phyloP scores from a whole-genome alignment of 2,888 invertebrate species.

The Esperia sulphurella region DNA sequence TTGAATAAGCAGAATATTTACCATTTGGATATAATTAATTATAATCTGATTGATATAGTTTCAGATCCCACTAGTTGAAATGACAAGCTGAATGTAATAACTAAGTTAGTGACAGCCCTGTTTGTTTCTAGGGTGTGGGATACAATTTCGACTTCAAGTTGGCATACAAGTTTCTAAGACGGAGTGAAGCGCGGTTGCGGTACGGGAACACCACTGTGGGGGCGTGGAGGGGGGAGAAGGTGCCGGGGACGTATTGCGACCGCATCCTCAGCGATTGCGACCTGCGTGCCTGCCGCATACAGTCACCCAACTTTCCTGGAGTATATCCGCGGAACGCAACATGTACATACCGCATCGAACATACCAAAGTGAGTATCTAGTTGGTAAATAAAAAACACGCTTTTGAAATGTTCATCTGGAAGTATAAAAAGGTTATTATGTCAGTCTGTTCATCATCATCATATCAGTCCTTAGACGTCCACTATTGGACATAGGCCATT shows the following conservation, averaged over 20 bases:
- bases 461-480: too few species aligned
- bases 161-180: constrained; percentile 89
- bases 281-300: constrained; percentile 84
- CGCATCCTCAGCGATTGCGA: constrained; percentile 89
- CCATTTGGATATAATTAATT: not conserved
- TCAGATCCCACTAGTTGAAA: not conserved
- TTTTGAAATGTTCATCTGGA: too few species aligned
- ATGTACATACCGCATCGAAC: constrained; percentile 86
- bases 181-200: constrained; percentile 86
- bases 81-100: constrained; percentile 5
- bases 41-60: not conserved
- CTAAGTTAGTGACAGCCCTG: constrained; percentile 27
- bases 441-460: too few species aligned
- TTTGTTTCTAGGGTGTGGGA: constrained; percentile 81
- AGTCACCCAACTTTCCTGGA: constrained; percentile 94
- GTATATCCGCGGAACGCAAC: constrained; percentile 93
- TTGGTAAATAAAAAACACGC: too few species aligned
- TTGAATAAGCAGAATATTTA: too few species aligned
- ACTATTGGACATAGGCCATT: too few species aligned
- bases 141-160: constrained; percentile 91
- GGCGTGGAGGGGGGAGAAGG: constrained; percentile 87
- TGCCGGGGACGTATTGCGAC: constrained; percentile 89
- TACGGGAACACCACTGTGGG: constrained; percentile 86
- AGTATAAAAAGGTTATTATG: too few species aligned
- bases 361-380: constrained; percentile 63